Conservation (phyloP, 2,113 vertebrate species). For the Anolis sagrei region DNA sequence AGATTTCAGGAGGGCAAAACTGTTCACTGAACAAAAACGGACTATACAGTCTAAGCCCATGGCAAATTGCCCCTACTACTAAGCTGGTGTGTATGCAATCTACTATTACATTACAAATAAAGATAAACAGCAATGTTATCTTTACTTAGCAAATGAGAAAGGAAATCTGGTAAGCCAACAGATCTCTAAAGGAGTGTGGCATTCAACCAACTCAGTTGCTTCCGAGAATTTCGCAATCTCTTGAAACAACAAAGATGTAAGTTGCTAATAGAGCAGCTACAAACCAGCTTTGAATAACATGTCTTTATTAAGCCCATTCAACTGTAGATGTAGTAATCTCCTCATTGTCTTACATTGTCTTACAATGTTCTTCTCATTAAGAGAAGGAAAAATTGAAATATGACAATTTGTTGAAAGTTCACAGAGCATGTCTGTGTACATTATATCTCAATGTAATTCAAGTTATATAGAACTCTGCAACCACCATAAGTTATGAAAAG, state of each 20-base stretch:
- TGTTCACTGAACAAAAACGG: neutral
- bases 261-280: neutral
- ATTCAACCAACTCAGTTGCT: conserved; percentile 16
- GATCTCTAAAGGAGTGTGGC: conserved; percentile 13
- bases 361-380: neutral
- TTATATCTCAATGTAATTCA: neutral
- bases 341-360: accelerated
- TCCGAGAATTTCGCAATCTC: neutral
- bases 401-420: neutral
- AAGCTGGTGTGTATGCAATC: neutral
- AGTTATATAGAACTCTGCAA: neutral
- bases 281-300: neutral
- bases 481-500: neutral
- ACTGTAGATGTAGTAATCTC: neutral
- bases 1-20: neutral
- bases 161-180: neutral
- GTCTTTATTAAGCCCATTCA: neutral
- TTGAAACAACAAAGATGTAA: accelerated
- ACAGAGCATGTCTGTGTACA: neutral
- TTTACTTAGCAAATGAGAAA: neutral
- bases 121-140: neutral
- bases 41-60: neutral
- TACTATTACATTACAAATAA: neutral
- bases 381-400: neutral
- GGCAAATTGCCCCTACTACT: neutral